These are phyloP conservation scores for Pseudorectes ferrugineus DNA, from an alignment of 2,113 vertebrate genomes.

Conservation along the genomic window DNA sequence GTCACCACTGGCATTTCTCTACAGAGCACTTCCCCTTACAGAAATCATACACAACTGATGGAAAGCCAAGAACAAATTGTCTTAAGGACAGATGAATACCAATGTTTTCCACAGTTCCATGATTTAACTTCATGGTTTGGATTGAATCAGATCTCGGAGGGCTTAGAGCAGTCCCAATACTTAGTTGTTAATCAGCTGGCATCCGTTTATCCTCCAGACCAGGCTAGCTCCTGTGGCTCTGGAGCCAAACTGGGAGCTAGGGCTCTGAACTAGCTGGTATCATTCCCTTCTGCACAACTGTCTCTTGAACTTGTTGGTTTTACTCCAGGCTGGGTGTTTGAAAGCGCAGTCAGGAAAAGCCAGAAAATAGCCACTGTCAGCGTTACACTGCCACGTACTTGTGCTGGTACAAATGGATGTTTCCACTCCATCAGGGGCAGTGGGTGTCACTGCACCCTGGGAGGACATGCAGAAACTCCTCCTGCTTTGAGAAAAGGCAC, in stretches of 20 bases:
- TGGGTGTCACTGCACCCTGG: background rate
- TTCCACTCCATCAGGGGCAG: background rate
- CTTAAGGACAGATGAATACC: background rate
- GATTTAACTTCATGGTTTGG: background rate
- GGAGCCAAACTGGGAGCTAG: background rate
- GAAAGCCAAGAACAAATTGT: constrained; percentile 2
- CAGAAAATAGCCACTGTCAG: background rate
- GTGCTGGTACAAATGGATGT: background rate
- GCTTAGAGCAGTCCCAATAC: background rate
- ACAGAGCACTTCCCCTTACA: background rate
- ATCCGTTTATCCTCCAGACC: background rate
- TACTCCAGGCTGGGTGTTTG: background rate
- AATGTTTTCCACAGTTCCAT: background rate
- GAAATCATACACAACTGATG: background rate
- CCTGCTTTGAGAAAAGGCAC: background rate
- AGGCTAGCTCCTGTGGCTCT: background rate
- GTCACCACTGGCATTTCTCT: background rate
- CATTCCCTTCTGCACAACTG: background rate
- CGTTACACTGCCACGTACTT: fast-evolving
- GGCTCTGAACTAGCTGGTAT: background rate
- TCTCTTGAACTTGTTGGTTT: background rate
- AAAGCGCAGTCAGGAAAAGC: background rate
- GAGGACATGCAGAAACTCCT: background rate
- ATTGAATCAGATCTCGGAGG: background rate
- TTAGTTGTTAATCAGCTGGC: background rate